phyloP scores from a whole-genome alignment of 2,888 invertebrate genomes.

The Andrena haemorrhoa region DNA sequence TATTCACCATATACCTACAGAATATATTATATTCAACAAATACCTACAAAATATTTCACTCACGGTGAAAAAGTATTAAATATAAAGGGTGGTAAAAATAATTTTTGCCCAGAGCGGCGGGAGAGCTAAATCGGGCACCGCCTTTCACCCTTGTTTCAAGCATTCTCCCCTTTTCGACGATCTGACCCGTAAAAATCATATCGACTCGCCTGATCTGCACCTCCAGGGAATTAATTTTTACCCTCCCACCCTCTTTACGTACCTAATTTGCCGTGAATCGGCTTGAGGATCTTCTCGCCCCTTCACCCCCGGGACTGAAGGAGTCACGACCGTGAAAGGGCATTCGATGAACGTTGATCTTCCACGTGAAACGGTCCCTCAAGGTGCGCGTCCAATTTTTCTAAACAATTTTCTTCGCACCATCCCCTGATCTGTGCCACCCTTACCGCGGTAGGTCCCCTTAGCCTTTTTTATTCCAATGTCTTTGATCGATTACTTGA shows the following conservation, averaged over 20 bases:
- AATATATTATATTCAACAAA: too few relatives aligned
- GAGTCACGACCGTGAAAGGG: constrained; percentile 23
- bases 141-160: constrained; percentile 12
- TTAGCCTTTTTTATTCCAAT: neutral
- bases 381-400: constrained; percentile 1
- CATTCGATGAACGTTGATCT: constrained; percentile 30
- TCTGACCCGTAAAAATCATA: constrained; percentile 67
- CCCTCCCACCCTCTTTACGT: constrained; percentile 29
- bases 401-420: constrained; percentile 17
- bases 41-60: too few relatives aligned
- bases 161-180: constrained; percentile 43
- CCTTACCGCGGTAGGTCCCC: neutral
- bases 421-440: too few relatives aligned
- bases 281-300: constrained; percentile 4
- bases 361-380: neutral
- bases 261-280: constrained; percentile 68
- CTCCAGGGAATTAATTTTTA: constrained; percentile 65
- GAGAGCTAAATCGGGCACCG: constrained; percentile 37
- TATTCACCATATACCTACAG: too few relatives aligned
- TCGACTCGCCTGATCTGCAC: constrained; percentile 66
- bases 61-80: too few relatives aligned
- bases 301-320: neutral
- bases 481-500: neutral
- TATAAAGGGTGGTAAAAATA: too few relatives aligned
- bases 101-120: too few relatives aligned